Evolutionary conservation across 1,140 invertebrate genomes (phyloP), one percentile per base, ranked within the genome.

Genomic region (Solenopsis fugax): DNA sequence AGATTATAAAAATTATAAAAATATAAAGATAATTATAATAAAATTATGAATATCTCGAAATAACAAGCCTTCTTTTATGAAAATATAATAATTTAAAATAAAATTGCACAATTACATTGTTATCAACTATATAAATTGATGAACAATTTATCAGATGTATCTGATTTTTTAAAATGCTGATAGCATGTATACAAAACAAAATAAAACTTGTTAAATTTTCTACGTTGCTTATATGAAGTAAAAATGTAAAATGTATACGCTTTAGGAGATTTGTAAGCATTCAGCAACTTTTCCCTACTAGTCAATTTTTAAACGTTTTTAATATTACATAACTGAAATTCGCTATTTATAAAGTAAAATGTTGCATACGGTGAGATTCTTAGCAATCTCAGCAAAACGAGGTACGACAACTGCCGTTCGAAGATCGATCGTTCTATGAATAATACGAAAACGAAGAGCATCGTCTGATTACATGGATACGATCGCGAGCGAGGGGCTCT

Each of bases 361-460:
- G 37, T 10, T 50, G 54, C 54, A 9, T 29, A 21, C 21, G 18
- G 7, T 58, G 29, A 60, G 45, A 50, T 60, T 50, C 16, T 18
- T 48, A 6, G 52, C 34, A 73, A 62, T 62, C 65, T 58, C 45
- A 6, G 54, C 41, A 73, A 29, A 75, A 75, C 13, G 41, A 64
- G 62, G 24, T 45, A 37, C 58, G 58, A 52, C 52, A 48, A 77
- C 29, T 41, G 54, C 24, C 50, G 29, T 13, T 65, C 29, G 24
- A 71, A 67, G 76, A 86, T 86, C 52, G 85, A 86, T 86, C 24
- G 48, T 80, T 80, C 60, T 65, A 80, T 69, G 64, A 86, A 81
- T 86, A 86, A 86, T 60, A 81, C 76, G 85, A 45, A 80, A 80
- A 86, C 84, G 62, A 81, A 69, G 64, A 80, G 45, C 62, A 77